These are phyloP conservation scores for Falco biarmicus DNA, from an alignment of 2,797 vertebrate species.

Conservation along the genomic window DNA sequence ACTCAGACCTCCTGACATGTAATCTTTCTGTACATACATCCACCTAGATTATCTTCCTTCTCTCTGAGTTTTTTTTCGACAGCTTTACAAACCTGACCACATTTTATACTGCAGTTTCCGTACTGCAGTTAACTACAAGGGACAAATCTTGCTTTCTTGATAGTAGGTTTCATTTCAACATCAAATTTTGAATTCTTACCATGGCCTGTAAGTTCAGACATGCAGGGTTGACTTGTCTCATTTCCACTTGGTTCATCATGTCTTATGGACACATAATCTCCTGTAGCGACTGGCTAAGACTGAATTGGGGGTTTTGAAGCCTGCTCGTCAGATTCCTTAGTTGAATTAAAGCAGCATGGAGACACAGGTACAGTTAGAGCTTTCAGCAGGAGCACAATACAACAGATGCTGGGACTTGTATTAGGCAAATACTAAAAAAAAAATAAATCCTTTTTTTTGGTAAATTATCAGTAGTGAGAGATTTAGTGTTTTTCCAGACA, in stretches of 20 bases:
- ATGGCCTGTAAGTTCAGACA: slow-evolving; percentile 25
- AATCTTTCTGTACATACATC: not conserved
- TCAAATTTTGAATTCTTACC: slow-evolving; percentile 64
- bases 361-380: not conserved
- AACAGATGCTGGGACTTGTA: not conserved
- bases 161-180: not conserved
- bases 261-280: not conserved
- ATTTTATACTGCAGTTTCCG: not conserved
- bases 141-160: not conserved
- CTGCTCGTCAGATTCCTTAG: slow-evolving; percentile 67
- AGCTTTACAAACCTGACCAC: not conserved
- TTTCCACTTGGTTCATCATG: slow-evolving; percentile 8
- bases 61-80: not conserved
- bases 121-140: not conserved
- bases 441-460: not conserved
- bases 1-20: rapidly evolving
- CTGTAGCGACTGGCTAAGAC: slow-evolving; percentile 46
- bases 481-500: not conserved
- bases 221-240: slow-evolving; percentile 8
- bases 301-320: slow-evolving; percentile 17
- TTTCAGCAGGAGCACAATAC: not conserved
- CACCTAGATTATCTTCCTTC: not conserved
- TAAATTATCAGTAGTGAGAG: not conserved
- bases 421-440: not conserved
- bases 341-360: not conserved